Percentiles rank a stretch among this genome's conserved stretches.
Evolutionary conservation across 2,113 vertebrate genomes (phyloP).

Genomic region (Bufo gargarizans): DNA sequence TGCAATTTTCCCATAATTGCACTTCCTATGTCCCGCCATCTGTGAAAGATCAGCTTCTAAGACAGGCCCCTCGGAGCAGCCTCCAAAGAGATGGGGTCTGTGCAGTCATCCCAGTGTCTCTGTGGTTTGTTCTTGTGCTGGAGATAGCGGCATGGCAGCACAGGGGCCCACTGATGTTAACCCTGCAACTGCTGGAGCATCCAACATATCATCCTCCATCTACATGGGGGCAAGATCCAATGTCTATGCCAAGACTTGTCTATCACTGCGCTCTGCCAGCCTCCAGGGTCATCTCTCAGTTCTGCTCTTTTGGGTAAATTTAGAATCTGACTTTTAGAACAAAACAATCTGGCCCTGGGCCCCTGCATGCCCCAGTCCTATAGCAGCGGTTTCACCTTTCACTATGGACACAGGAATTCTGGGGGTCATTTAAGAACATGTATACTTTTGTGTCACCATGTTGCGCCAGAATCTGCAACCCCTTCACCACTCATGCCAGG

Average conservation of each 20-base stretch:
- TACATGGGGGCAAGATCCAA: no score
- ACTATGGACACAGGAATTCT: no score
- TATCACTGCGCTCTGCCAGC: background rate
- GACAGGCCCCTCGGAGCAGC: conserved; percentile 64
- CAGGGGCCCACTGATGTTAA: background rate
- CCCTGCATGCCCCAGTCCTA: no score
- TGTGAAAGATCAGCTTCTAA: conserved; percentile 85
- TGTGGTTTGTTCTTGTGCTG: background rate
- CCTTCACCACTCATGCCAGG: no score
- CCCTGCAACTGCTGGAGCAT: background rate
- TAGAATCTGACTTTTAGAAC: no score
- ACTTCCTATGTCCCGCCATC: conserved; percentile 79
- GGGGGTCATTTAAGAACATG: no score
- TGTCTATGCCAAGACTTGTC: background rate
- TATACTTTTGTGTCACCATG: no score
- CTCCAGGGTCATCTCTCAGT: background rate
- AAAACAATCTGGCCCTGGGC: no score
- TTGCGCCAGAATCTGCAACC: no score
- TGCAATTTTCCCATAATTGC: conserved; percentile 82
- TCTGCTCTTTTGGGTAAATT: no score
- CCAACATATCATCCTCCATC: background rate
- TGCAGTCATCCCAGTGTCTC: conserved; percentile 28
- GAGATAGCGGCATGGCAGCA: background rate
- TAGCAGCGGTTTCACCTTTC: no score
- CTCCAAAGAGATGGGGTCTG: conserved; percentile 32